Base-by-base conservation (phyloP, 2,113 vertebrate species). In the Calypte anna region DNA sequence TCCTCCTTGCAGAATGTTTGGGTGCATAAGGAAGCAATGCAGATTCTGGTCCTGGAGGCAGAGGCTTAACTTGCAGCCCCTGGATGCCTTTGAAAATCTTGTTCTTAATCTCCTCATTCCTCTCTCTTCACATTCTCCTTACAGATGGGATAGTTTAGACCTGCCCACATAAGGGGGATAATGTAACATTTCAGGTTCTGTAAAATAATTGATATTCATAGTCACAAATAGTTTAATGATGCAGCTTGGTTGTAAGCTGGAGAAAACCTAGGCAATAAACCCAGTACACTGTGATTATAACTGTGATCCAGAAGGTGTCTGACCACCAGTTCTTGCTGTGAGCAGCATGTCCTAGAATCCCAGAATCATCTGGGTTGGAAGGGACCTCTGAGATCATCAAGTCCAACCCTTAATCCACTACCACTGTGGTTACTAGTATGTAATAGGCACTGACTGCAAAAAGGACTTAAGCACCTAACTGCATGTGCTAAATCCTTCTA, bases 81-180 rank as follows among this genome's bases (percentile, higher is more conserved):
- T 61, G 72, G 48, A 17, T 87, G 94, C 69, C 66, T 91, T 90
- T 79, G 85, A 59, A 90, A 90, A 63, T 55, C 12, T n/a, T 4
- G 1, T 51, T 63, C 13, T 59, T 84, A 70, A 84, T 50, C 90
- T 91, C 43, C 57, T 46, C 58, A 5, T 43, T 57, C 22, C 57
- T 90, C 82, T 90, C 82, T 51, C 27, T 55, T 82, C 57, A 20
- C 62, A 43, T 90, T 85, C 90, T 91, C 57, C 79, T 93, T 93
- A 55, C 44, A 87, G 88, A 76, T 82, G 85, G 78, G 69, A 55
- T n/a, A 21, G 78, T 93, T 95, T 58, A 43, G 66, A 23, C 48
- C 74, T 82, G 31, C 19, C 22, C 30, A 1, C 31, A 14, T 63
- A 69, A 80, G 76, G 64, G 33, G 54, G 28, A 55, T 62, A 77